Conservation (phyloP, 2,888 invertebrate genomes). For the Zeuzera pyrina region DNA sequence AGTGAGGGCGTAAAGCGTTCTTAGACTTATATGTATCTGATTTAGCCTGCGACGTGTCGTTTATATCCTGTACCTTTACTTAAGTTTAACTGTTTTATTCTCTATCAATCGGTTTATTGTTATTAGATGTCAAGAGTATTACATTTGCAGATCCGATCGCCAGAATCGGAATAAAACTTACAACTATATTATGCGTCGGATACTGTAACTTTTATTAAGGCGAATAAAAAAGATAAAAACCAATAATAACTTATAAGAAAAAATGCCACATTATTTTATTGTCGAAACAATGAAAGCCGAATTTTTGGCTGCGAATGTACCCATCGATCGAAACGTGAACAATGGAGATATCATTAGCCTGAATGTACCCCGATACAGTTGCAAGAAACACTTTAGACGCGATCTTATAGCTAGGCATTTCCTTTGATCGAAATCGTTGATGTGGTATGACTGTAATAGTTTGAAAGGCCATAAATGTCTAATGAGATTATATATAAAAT, state of each 20-base stretch:
- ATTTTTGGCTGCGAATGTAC: conserved; percentile 25
- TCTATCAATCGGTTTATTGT: conserved; percentile 45
- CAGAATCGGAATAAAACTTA: no score
- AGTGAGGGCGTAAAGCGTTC: conserved; percentile 56
- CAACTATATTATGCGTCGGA: no score
- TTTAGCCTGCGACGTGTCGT: conserved; percentile 49
- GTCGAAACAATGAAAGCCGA: no score
- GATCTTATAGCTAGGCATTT: conserved; percentile 40
- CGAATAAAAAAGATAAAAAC: no score
- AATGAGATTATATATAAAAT: conserved; percentile 38
- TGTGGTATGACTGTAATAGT: conserved; percentile 36
- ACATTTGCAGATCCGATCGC: no score
- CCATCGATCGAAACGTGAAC: conserved; percentile 63
- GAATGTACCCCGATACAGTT: conserved; percentile 44
- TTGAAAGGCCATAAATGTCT: conserved; percentile 31
- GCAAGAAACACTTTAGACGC: conserved; percentile 44
- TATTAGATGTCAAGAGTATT: conserved; percentile 33
- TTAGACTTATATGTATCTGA: conserved; percentile 64
- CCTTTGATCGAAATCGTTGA: conserved; percentile 37
- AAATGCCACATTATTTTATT: no score
- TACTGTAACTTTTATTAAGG: no score
- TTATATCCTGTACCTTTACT: conserved; percentile 34
- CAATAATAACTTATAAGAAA: no score
- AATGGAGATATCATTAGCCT: conserved; percentile 58
- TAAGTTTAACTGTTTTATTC: conserved; percentile 53